Evolutionary conservation across 2,113 vertebrate genomes (phyloP).

Genomic region (Dicrurus megarhynchus): DNA sequence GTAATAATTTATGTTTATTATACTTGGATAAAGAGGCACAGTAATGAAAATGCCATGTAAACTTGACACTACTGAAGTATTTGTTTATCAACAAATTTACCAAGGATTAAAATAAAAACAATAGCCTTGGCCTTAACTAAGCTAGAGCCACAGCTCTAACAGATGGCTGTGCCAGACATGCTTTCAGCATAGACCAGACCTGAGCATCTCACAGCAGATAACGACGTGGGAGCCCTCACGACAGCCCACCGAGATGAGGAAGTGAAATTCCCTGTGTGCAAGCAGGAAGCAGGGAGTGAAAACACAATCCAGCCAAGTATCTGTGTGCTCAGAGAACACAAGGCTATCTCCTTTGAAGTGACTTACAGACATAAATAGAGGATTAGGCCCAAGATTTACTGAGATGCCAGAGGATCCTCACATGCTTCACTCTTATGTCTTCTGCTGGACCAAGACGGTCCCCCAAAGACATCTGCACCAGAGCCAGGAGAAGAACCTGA

Average conservation of each 20-base stretch:
- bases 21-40: not conserved
- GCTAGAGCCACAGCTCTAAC: not conserved
- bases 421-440: accelerated
- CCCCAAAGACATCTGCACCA: not conserved
- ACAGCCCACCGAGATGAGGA: not conserved
- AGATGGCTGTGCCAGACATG: not conserved
- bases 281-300: not conserved
- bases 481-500: not conserved
- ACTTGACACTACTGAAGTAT: not conserved
- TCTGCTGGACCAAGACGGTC: not conserved
- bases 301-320: not conserved
- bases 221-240: accelerated
- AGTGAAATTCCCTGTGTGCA: not conserved
- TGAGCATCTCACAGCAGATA: not conserved
- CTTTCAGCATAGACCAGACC: not conserved
- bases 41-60: not conserved
- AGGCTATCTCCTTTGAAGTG: not conserved
- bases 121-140: not conserved
- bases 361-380: accelerated
- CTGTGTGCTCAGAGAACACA: not conserved
- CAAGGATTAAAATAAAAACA: not conserved
- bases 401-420: not conserved
- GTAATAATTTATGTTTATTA: not conserved
- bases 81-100: not conserved
- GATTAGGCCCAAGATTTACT: not conserved